Conservation (phyloP, 1,140 invertebrate species). For the Neodiprion pinetum region DNA sequence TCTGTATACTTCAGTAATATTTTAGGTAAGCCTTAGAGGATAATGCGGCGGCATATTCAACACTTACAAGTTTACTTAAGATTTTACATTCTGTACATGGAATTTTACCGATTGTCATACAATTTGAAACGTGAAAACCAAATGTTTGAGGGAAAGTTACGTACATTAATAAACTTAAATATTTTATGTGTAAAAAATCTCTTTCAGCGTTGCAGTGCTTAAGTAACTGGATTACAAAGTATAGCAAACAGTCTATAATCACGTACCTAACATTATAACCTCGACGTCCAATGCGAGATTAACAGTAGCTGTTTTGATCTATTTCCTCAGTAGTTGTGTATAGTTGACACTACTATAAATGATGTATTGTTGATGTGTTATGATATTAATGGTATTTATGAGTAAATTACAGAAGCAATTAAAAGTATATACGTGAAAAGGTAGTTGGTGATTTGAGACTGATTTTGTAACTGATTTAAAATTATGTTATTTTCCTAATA, state of each 20-base stretch:
- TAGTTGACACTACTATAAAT: constrained; percentile 21
- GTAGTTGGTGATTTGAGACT: constrained; percentile 2
- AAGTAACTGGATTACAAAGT: constrained; percentile 18
- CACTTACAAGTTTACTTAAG: not conserved
- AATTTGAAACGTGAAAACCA: constrained; percentile 10
- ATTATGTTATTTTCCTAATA: constrained; percentile 5
- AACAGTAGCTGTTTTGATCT: constrained; percentile 20
- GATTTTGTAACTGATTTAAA: not conserved
- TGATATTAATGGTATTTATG: constrained; percentile 25
- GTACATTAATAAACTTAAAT: constrained; percentile 5
- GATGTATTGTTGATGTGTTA: constrained; percentile 21
- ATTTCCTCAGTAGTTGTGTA: constrained; percentile 26
- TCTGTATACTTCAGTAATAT: not conserved
- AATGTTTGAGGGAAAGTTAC: not conserved
- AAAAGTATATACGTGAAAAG: constrained; percentile 5
- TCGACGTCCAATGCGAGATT: constrained; percentile 21
- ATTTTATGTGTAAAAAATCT: not conserved
- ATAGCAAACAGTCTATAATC: constrained; percentile 23
- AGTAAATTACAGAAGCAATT: constrained; percentile 9
- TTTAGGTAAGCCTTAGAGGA: constrained; percentile 3
- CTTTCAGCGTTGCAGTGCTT: constrained; percentile 16
- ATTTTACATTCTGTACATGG: not conserved
- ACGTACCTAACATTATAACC: constrained; percentile 29
- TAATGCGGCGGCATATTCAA: not conserved
- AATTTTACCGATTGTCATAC: not conserved